Conservation (phyloP, 2,113 vertebrate genomes). For the Ivindomyrus marchei region DNA sequence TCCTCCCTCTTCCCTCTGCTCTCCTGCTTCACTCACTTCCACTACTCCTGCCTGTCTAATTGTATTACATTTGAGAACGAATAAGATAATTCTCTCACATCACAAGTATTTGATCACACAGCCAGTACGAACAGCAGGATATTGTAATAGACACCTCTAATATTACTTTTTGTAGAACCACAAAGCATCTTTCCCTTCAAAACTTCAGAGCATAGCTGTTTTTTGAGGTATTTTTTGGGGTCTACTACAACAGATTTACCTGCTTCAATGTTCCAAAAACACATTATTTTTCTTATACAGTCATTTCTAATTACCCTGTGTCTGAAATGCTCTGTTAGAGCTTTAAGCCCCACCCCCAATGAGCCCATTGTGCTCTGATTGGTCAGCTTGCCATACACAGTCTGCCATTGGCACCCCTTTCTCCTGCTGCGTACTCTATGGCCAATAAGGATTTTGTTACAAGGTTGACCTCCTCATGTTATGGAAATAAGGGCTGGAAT, state of each 20-base stretch:
- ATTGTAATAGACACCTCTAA: neutral
- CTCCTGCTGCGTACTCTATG: neutral
- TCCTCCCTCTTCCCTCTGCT: neutral
- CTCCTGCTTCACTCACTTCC: neutral
- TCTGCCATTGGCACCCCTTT: neutral
- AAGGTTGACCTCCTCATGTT: neutral
- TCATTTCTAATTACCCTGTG: neutral
- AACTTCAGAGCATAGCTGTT: neutral
- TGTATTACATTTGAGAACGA: neutral
- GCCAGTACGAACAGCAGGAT: neutral
- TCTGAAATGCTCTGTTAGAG: neutral
- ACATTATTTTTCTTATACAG: neutral
- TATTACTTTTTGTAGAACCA: neutral
- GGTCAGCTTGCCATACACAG: neutral
- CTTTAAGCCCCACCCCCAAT: neutral
- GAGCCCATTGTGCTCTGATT: neutral
- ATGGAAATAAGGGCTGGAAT: neutral
- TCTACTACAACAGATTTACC: neutral
- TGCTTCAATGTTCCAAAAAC: neutral
- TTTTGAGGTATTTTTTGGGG: neutral
- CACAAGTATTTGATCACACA: neutral
- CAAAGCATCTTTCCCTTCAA: neutral
- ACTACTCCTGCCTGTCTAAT: neutral
- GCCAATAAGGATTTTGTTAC: neutral
- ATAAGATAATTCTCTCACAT: neutral